Base-by-base conservation (phyloP, 1,140 invertebrate genomes). In the Neodiprion lecontei region DNA sequence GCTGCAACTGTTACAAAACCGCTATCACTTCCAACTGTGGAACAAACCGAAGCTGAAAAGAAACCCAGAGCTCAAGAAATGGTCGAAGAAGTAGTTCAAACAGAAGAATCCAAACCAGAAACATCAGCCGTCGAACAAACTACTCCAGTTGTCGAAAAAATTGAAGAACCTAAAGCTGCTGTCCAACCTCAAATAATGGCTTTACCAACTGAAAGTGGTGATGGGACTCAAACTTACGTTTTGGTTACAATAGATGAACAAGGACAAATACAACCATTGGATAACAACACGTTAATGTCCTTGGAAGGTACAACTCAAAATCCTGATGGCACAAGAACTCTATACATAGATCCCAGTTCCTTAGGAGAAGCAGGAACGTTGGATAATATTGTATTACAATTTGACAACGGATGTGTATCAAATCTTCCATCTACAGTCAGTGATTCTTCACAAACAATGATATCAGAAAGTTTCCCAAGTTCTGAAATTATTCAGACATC, bases 181-280 rank as follows among this genome's bases (percentile, higher is more conserved):
- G 84, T 89, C 0, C 91, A 91, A 76, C 89, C 90, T 47, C 91
- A 94, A 84, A 86, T 94, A 80, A 87, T 93, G 85, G 92, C 93
- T 72, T 84, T 94, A 73, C 91, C 92, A 50, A 90, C 91, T 76
- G 92, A 93, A 81, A 91, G 90, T 78, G 90, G 91, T 65, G 92
- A 92, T 67, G 92, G 91, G 0, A 90, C 91, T 0, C 90, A 92
- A 67, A 91, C 91, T 0, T 93, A 90, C 85, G 87, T 93, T 86
- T 78, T 91, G 83, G 80, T 93, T 75, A 89, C 90, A 48, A 88
- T 93, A 1, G 92, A 93, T 82, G 92, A 93, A 75, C 91, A 92
- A 73, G 92, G 93, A 65, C 92, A 92, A 72, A 90, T 93, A 49
- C 92, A 91, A 65, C 91, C 92, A 9, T 87, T 95, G 7, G 93